Conservation (phyloP, 2,113 vertebrate genomes). For the Engraulis encrasicolus region DNA sequence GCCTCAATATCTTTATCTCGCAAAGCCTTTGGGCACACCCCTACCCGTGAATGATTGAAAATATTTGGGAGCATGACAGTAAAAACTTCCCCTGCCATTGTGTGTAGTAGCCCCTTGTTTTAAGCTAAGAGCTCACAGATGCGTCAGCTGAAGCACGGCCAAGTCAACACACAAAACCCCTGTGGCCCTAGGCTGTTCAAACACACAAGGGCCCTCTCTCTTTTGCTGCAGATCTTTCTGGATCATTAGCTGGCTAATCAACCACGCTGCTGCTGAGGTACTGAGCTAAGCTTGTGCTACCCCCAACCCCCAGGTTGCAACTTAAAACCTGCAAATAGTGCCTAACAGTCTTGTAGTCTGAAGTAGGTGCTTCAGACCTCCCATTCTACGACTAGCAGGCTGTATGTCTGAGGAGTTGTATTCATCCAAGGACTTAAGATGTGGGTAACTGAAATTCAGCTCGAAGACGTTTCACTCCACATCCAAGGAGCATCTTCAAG, state of each 20-base stretch:
- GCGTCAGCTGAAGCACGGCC: neutral
- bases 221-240: conserved; percentile 3
- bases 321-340: too few relatives aligned
- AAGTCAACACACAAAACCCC: neutral
- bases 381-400: too few relatives aligned
- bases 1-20: neutral
- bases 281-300: neutral
- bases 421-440: too few relatives aligned
- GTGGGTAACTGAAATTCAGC: too few relatives aligned
- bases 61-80: neutral
- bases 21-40: neutral
- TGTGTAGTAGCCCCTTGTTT: neutral
- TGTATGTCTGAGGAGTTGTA: too few relatives aligned
- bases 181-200: conserved; percentile 8
- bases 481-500: too few relatives aligned
- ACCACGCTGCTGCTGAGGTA: neutral
- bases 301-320: neutral
- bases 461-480: too few relatives aligned
- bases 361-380: too few relatives aligned
- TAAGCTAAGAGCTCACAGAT: neutral
- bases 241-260: neutral
- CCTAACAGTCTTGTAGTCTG: too few relatives aligned
- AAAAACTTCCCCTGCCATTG: conserved; percentile 13
- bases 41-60: neutral
- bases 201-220: conserved; percentile 8